Conservation (phyloP, 2,888 invertebrate species). For the Entomobrya proxima region DNA sequence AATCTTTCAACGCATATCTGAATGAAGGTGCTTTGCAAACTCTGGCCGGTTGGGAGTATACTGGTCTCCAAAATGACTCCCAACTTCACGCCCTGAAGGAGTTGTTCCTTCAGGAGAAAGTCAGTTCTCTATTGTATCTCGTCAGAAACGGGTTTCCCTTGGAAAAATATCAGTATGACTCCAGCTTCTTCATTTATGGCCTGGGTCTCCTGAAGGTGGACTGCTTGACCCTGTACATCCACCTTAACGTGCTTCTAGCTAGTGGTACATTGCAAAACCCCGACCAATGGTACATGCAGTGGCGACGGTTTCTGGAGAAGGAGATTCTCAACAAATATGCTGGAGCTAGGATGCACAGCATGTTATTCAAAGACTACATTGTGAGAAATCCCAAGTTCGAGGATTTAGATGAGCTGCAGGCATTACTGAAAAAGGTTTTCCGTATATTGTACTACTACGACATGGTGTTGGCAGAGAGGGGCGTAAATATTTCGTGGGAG, state of each 20-base stretch:
- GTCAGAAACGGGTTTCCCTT: slow-evolving; percentile 25
- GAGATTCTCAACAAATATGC: slow-evolving; percentile 38
- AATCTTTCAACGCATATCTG: slow-evolving; percentile 30
- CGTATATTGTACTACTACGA: slow-evolving; percentile 48
- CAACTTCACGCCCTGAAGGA: slow-evolving; percentile 40
- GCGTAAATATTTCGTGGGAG: slow-evolving; percentile 8
- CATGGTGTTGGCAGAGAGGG: slow-evolving; percentile 46
- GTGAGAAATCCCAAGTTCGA: slow-evolving; percentile 43
- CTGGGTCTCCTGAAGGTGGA: slow-evolving; percentile 50
- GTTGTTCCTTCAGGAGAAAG: slow-evolving; percentile 49
- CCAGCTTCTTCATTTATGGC: slow-evolving; percentile 55
- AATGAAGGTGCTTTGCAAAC: neutral
- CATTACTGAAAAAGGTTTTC: slow-evolving; percentile 32
- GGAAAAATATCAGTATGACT: slow-evolving; percentile 42
- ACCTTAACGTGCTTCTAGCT: slow-evolving; percentile 33
- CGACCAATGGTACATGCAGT: slow-evolving; percentile 24
- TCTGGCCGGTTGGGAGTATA: slow-evolving; percentile 10
- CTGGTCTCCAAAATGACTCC: neutral
- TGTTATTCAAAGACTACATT: slow-evolving; percentile 46
- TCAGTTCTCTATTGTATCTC: neutral
- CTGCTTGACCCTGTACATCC: slow-evolving; percentile 48
- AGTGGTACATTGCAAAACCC: slow-evolving; percentile 7
- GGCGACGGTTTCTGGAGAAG: slow-evolving; percentile 27
- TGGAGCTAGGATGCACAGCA: slow-evolving; percentile 20
- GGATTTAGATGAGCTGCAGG: slow-evolving; percentile 41